phyloP scores from a whole-genome alignment of 2,888 invertebrate genomes.

The Acrobasis repandana region DNA sequence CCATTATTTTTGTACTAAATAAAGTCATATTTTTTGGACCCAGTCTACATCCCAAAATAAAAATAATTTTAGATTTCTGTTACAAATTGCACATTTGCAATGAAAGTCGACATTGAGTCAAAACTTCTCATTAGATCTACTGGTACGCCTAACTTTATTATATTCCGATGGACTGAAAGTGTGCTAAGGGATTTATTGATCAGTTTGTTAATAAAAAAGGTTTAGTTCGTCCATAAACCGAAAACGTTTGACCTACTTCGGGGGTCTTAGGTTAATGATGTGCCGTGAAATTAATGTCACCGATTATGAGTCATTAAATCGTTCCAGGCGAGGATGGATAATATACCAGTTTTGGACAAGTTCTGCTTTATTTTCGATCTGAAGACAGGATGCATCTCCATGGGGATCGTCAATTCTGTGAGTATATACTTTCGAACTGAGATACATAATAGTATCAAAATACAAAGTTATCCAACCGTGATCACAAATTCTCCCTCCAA shows the following conservation, averaged over 20 bases:
- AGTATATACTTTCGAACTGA: slow-evolving; percentile 34
- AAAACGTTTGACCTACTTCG: background rate
- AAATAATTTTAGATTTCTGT: too few relatives aligned
- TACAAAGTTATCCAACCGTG: too few relatives aligned
- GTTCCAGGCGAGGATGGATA: slow-evolving; percentile 66
- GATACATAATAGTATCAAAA: background rate
- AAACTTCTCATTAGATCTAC: too few relatives aligned
- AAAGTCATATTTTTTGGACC: too few relatives aligned
- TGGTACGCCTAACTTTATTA: too few relatives aligned
- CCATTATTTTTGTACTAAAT: too few relatives aligned
- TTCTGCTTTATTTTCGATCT: slow-evolving; percentile 71
- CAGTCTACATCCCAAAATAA: too few relatives aligned
- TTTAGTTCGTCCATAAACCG: background rate
- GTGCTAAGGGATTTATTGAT: too few relatives aligned
- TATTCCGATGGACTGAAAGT: too few relatives aligned
- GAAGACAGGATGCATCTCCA: slow-evolving; percentile 66
- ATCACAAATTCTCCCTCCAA: too few relatives aligned
- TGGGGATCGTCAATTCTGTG: slow-evolving; percentile 70
- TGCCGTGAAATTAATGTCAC: slow-evolving; percentile 11
- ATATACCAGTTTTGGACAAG: slow-evolving; percentile 69
- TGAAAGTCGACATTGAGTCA: too few relatives aligned
- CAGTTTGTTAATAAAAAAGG: background rate
- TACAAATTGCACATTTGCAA: too few relatives aligned
- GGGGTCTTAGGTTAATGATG: slow-evolving; percentile 4
- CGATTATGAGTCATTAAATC: background rate